Evolutionary conservation across 1,140 invertebrate genomes (phyloP).

Genomic region (Helicoverpa zea): DNA sequence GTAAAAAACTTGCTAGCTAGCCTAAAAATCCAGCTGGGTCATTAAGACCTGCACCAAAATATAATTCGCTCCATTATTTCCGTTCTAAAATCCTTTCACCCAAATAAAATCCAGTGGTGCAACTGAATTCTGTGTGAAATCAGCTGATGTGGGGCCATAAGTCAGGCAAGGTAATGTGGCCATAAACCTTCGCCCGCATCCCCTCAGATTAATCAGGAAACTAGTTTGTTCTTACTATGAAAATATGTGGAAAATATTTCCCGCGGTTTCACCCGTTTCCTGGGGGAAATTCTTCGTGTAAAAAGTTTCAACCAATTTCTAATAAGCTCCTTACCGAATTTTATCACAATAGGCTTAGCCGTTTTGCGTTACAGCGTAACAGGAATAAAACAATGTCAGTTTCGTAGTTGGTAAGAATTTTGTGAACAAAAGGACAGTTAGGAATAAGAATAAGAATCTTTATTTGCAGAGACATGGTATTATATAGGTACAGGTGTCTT

Average conservation of each 20-base stretch:
- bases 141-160: constrained; percentile 32
- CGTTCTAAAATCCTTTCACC: neutral
- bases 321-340: too few relatives aligned
- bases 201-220: constrained; percentile 34
- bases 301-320: too few relatives aligned
- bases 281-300: too few relatives aligned
- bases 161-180: constrained; percentile 28
- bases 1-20: too few relatives aligned
- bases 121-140: constrained; percentile 30
- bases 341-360: too few relatives aligned
- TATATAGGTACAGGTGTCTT: too few relatives aligned
- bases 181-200: constrained; percentile 22
- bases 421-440: too few relatives aligned
- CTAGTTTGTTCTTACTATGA: constrained; percentile 39
- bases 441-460: too few relatives aligned
- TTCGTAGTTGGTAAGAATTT: too few relatives aligned
- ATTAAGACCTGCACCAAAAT: neutral
- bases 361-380: too few relatives aligned
- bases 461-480: too few relatives aligned
- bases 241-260: constrained; percentile 28
- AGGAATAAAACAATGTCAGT: neutral
- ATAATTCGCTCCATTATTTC: constrained; percentile 1
- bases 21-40: neutral
- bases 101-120: constrained; percentile 27
- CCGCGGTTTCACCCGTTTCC: too few relatives aligned